Base-by-base conservation (phyloP, 2,113 vertebrate genomes). In the Crotalus horridus region DNA sequence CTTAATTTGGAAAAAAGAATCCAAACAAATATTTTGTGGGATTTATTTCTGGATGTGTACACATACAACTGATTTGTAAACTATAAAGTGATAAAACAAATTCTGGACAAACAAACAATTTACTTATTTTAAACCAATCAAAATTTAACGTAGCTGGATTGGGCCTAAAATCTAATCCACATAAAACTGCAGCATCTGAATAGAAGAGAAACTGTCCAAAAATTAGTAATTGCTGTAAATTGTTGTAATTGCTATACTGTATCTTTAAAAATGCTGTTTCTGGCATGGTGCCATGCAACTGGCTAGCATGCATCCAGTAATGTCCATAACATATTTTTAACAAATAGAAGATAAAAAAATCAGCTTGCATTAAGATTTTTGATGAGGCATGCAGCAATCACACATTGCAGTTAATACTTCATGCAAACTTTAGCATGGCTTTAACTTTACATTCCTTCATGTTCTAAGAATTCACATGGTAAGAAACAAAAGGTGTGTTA, bases 391-490 rank as follows among this genome's bases (percentile, higher is more conserved):
- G 97, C 97, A 97, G 91, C 96, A 97, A 96, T 95, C 94, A 95
- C 92, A 98, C 96, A 97, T 96, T 96, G 96, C 94, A 97, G 96
- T 96, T 95, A 96, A 95, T 94, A 93, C 85, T 96, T 97, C 97
- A 97, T 98, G 98, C 97, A 97, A 93, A 89, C 95, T 97, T 97
- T 96, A 96, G 94, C 96, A 95, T 96, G 92, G 93, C 96, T 97
- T 97, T 96, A 97, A 39, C 95, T 96, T 95, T 94, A 95, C 94
- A 96, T 96, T 97, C 95, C 86, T 92, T 96, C 91, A 97, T 95
- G 96, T 97, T 97, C 96, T 91, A 89, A 93, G 87, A 64, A 94
- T 64, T 64, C 26, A 97, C 95, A 96, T 97, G 97, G 96, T 91
- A 89, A 92, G 87, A 56, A 93, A 92, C 91, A 95, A 96, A 85